Evolutionary conservation across 2,888 invertebrate genomes (phyloP).

Genomic region (Ennomos fuscantarius): DNA sequence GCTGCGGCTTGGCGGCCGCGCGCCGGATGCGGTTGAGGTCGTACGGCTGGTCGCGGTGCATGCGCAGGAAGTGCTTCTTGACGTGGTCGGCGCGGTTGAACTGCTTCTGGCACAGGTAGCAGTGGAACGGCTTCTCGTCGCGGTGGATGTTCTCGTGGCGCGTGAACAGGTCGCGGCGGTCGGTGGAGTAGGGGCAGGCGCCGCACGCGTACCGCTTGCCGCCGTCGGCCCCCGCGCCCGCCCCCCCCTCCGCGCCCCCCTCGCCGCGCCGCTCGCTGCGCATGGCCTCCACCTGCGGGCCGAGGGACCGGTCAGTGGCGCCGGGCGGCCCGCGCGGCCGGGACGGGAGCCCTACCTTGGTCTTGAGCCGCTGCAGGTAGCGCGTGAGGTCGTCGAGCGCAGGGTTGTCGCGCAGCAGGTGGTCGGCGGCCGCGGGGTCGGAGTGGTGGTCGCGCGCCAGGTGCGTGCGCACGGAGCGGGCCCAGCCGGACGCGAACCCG

Average conservation of each 20-base stretch:
- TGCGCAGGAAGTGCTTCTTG: conserved; percentile 96
- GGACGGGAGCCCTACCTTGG: conserved; percentile 69
- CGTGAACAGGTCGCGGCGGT: conserved; percentile 95
- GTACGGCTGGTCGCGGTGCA: conserved; percentile 96
- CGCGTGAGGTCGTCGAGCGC: conserved; percentile 90
- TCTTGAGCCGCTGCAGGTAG: conserved; percentile 88
- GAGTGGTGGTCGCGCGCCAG: conserved; percentile 89
- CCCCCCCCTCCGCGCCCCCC: conserved; percentile 34
- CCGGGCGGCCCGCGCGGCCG: background rate
- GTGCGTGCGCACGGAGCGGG: conserved; percentile 90
- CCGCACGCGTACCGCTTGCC: conserved; percentile 93
- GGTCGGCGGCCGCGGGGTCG: conserved; percentile 86
- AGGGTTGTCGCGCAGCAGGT: conserved; percentile 88
- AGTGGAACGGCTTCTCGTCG: conserved; percentile 97
- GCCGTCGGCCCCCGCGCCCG: conserved; percentile 42
- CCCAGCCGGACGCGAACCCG: conserved; percentile 91
- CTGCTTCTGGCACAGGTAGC: conserved; percentile 96
- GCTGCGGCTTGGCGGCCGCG: conserved; percentile 85
- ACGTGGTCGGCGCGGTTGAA: conserved; percentile 98
- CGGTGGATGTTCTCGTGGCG: conserved; percentile 97
- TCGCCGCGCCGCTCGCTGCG: conserved; percentile 59
- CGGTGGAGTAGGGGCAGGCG: conserved; percentile 96
- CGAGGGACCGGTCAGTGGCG: background rate
- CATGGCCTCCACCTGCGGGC: conserved; percentile 69
- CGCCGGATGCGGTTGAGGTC: conserved; percentile 92